Evolutionary conservation across 2,888 invertebrate species (phyloP).

Genomic region (Aplocera efformata): DNA sequence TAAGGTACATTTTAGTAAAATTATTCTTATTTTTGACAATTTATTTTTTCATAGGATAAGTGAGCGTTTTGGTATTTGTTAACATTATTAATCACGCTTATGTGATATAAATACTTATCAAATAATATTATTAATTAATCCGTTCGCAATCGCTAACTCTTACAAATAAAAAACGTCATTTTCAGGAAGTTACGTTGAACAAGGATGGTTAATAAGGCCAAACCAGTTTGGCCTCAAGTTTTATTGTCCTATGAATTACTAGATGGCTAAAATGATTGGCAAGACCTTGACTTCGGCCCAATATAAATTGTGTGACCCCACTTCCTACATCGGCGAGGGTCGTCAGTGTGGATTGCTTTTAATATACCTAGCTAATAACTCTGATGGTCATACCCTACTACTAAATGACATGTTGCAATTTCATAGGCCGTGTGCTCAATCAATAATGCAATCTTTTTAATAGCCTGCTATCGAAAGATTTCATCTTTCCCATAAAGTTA

Average conservation of each 20-base stretch:
- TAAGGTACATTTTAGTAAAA: too few relatives aligned
- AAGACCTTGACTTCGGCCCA: conserved; percentile 72
- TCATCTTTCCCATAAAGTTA: too few relatives aligned
- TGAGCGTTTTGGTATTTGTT: too few relatives aligned
- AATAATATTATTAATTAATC: too few relatives aligned
- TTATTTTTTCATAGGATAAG: too few relatives aligned
- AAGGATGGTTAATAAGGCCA: conserved; percentile 48
- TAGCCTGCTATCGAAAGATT: too few relatives aligned
- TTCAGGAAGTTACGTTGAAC: conserved; percentile 28
- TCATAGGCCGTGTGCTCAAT: not conserved
- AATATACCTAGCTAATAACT: conserved; percentile 47
- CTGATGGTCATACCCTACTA: conserved; percentile 36
- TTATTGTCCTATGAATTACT: conserved; percentile 70
- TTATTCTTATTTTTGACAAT: too few relatives aligned
- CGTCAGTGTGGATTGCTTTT: conserved; percentile 61
- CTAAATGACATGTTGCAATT: conserved; percentile 1
- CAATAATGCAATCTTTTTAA: conserved; percentile 1
- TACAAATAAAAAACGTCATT: conserved; percentile 12
- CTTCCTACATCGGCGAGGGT: conserved; percentile 70
- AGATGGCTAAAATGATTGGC: conserved; percentile 73
- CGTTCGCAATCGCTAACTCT: conserved; percentile 19
- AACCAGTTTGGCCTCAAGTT: conserved; percentile 58
- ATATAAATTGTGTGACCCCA: conserved; percentile 72
- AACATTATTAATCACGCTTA: too few relatives aligned
- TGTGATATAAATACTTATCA: too few relatives aligned